Conservation (phyloP, 2,113 vertebrate species). For the Smithornis capensis region DNA sequence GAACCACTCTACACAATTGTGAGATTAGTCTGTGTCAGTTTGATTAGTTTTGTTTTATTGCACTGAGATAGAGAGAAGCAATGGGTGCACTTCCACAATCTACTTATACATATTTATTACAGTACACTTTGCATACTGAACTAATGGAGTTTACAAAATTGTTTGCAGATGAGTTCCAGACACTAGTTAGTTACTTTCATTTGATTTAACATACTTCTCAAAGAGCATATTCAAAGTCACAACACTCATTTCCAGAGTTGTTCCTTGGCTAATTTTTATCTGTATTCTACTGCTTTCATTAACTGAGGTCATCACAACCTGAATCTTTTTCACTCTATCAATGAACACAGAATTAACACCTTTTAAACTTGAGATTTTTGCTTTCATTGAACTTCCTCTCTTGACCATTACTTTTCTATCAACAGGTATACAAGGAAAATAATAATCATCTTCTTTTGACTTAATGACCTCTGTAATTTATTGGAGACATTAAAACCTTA, state of each 20-base stretch:
- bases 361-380: neutral
- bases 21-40: neutral
- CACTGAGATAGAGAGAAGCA: neutral
- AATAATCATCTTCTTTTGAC: neutral
- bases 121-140: neutral
- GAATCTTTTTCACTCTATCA: neutral
- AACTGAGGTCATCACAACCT: neutral
- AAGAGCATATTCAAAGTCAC: neutral
- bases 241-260: neutral
- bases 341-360: neutral
- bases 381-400: neutral
- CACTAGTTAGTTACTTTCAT: neutral
- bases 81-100: neutral
- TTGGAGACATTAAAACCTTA: neutral
- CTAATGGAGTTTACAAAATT: neutral
- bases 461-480: neutral
- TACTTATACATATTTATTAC: neutral
- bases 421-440: neutral
- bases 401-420: neutral
- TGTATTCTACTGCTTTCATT: neutral
- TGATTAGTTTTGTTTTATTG: neutral
- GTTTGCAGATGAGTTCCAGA: neutral
- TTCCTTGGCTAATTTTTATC: neutral
- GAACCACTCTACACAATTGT: neutral
- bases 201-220: neutral